Base-by-base conservation (phyloP, 2,797 vertebrate genomes). In the Poeciliopsis paucimaculata region DNA sequence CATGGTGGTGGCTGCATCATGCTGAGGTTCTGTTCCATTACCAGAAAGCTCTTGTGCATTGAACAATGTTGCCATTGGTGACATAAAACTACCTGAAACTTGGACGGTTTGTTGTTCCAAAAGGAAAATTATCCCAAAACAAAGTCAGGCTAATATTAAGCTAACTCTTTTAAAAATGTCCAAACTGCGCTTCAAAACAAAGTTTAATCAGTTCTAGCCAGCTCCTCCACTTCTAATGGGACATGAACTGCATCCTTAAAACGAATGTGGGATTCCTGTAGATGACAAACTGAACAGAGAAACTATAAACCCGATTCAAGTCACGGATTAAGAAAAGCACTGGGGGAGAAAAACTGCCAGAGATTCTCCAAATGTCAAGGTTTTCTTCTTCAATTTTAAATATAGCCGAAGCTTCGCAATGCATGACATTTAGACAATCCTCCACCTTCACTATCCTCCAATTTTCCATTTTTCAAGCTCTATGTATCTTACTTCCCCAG, bases 361-460 rank as follows among this genome's bases (percentile, higher is more conserved):
- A 26, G 74, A 57, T 31, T 36, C 31, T 72, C 36, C 31, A 87
- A 81, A 86, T 79, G 77, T 84, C 77, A 82, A 18, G 4, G 4
- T 43, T 31, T 39, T 72, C 23, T 76, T 43, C 78, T 64, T 55
- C 34, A 62, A 12, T 60, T 84, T 86, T 73, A 84, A 88, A 82
- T 66, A 76, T 6, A 86, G 49, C 72, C 53, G 73, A 72, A 75
- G 36, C 72, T 78, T 76, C 72, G 39, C 76, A 64, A 57, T 28
- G 66, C 47, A 43, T 84, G 86, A 88, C 86, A 90, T 88, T 88
- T 84, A 74, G 75, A 75, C 75, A 78, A n/a, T 74, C 57, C 62
- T 79, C 76, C 53, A 64, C 87, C 82, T 80, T 76, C 31, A 79
- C 78, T 75, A 72, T 84, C 34, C 70, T 77, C 71, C 72, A 71